Conservation (phyloP, 2,888 invertebrate species). For the Caenorhabditis panamensis region DNA sequence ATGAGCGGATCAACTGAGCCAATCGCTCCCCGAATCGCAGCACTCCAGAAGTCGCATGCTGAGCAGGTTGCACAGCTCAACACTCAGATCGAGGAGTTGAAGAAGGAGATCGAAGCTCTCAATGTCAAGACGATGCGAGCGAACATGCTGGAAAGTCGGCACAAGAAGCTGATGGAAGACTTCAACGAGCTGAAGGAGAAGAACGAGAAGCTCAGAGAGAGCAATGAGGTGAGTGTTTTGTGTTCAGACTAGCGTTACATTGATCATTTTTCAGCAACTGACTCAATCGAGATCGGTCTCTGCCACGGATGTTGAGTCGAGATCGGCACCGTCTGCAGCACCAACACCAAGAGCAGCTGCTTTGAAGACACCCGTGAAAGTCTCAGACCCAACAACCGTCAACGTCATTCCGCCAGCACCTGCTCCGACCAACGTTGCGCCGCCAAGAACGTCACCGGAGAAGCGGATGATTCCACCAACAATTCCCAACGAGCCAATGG, state of each 20-base stretch:
- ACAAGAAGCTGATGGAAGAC: slow-evolving; percentile 31
- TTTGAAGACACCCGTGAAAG: slow-evolving; percentile 16
- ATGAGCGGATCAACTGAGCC: slow-evolving; percentile 1
- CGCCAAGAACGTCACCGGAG: slow-evolving; percentile 16
- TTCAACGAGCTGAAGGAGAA: slow-evolving; percentile 41
- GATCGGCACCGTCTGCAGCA: slow-evolving; percentile 6
- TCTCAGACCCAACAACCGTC: not conserved
- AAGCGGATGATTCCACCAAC: slow-evolving; percentile 34
- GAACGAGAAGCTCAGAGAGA: slow-evolving; percentile 38
- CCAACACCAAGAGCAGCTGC: not conserved
- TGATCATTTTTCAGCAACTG: slow-evolving; percentile 6
- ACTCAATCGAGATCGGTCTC: slow-evolving; percentile 27
- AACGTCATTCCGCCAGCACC: slow-evolving; percentile 49
- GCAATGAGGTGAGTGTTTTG: slow-evolving; percentile 20
- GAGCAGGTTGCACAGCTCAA: slow-evolving; percentile 25
- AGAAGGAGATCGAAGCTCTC: slow-evolving; percentile 27
- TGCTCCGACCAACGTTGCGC: slow-evolving; percentile 13
- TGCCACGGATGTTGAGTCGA: slow-evolving; percentile 48
- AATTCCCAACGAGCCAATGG: slow-evolving; percentile 51
- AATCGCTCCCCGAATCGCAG: slow-evolving; percentile 20
- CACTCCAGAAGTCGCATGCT: slow-evolving; percentile 1
- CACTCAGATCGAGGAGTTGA: slow-evolving; percentile 25
- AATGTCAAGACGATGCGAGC: slow-evolving; percentile 38
- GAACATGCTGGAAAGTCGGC: slow-evolving; percentile 44
- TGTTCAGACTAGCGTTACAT: no score